phyloP scores from a whole-genome alignment of 2,113 vertebrate species.

The zebrafish (Danio rerio) region GRCz12tu NC_133188.1:28327001-28327500 shows the following conservation, averaged over 20 bases:
- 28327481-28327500: no score
- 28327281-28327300: background rate
- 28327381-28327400: background rate
- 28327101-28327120: slow-evolving; percentile 34
- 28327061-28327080: slow-evolving; percentile 64
- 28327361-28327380: background rate
- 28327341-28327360: background rate
- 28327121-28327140: slow-evolving; percentile 49
- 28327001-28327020: slow-evolving; percentile 59
- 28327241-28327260: background rate
- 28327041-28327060: slow-evolving; percentile 58
- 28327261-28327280: no score
- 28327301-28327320: background rate
- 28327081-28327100: slow-evolving; percentile 53
- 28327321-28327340: background rate
- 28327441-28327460: no score
- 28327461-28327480: no score
- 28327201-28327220: background rate
- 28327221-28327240: background rate
- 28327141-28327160: slow-evolving; percentile 23
- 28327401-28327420: background rate
- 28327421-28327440: background rate
- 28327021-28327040: slow-evolving; percentile 60
- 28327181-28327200: background rate
- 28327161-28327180: slow-evolving; percentile 34